These are phyloP conservation scores for Cyanocitta stelleri DNA, from an alignment of 2,113 vertebrate genomes.

Conservation along the genomic window DNA sequence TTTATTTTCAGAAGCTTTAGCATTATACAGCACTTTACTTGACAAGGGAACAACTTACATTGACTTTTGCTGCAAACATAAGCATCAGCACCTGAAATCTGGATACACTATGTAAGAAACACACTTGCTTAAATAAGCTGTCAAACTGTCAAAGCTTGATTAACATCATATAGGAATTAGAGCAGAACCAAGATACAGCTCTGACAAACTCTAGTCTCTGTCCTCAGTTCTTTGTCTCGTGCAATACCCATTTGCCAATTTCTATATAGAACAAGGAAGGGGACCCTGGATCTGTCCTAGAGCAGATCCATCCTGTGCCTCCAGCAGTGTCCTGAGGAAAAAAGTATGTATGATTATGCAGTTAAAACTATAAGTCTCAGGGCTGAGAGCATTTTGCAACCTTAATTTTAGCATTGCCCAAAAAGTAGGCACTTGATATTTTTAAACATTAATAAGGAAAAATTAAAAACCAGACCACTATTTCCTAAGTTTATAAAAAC, in stretches of 20 bases:
- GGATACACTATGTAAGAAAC: not conserved
- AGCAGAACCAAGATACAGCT: not conserved
- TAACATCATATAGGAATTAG: not conserved
- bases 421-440: not conserved
- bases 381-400: not conserved
- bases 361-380: not conserved
- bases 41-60: not conserved
- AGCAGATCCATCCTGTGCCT: not conserved
- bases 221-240: not conserved
- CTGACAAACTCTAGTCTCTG: not conserved
- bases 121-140: not conserved
- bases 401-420: not conserved
- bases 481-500: not conserved
- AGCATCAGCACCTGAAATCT: not conserved
- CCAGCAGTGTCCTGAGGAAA: not conserved
- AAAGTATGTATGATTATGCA: not conserved
- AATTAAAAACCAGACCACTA: not conserved
- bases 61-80: not conserved
- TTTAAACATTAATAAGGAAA: not conserved
- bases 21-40: constrained; percentile 2
- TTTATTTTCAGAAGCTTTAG: not conserved
- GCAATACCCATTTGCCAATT: not conserved
- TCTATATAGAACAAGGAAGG: not conserved
- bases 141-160: not conserved
- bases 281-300: not conserved